Base-by-base conservation (phyloP, 2,888 invertebrate genomes). In the Tupiocoris notatus region DNA sequence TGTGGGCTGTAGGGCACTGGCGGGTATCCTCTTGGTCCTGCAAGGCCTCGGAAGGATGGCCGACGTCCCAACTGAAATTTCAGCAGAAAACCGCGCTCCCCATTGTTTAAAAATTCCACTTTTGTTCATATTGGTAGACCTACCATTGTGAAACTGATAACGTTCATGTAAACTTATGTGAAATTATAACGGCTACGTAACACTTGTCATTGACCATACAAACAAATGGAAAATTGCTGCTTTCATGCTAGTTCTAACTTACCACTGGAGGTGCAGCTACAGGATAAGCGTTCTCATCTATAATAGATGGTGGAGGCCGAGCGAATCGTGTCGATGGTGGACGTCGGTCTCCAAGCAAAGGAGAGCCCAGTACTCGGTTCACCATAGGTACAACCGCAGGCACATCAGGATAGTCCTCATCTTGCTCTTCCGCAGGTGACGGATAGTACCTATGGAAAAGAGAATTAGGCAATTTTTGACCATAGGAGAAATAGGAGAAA, bases 351-450 rank as follows among this genome's bases (percentile, higher is more conserved):
- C 71, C 70, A n/a, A 77, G 57, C 9, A 78, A 62, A 39, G 78
- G 77, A n/a, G 73, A 17, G 25, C 75, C 56, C 56, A 64, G 12
- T 67, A 67, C 57, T 63, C 68, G n/a, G 63, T 74, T 75, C 25
- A 75, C 75, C 70, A 79, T 66, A 22, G 77, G 75, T 56, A 64
- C 79, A 73, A 74, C 78, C 59, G 73, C 78, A 64, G 75, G 77
- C 20, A 79, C 79, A 23, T 80, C 80, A 12, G 78, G 77, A 16
- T 79, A 76, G 16, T 78, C 78, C 20, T 75, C 79, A 20, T 80
- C 78, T 3, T 64, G 58, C 20, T 20, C 56, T 18, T 56, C 65
- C 3, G 18, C 58, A 1, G 23, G 21, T 9, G 76, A 76, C 56
- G 77, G 12, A 68, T 79, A 79, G 62, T 78, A 79, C 23, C 79